A percentile compares a stretch with the other conserved stretches of the same genome.
These are phyloP conservation scores for Zootermopsis nevadensis DNA, from an alignment of 2,888 invertebrate genomes.

Conservation along the genomic window DNA sequence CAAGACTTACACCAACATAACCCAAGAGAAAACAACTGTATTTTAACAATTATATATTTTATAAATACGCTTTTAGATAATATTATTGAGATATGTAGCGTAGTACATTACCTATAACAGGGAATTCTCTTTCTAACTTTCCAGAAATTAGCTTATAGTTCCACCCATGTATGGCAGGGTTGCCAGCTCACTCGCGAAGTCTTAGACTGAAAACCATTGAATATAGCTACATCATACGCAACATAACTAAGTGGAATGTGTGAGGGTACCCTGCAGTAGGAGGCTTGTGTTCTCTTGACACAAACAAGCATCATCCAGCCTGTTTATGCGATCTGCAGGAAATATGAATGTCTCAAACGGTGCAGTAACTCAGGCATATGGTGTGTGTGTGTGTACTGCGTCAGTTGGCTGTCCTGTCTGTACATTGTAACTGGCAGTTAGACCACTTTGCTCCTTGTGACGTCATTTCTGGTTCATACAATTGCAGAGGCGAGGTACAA, in stretches of 20 bases:
- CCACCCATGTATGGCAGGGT: neutral
- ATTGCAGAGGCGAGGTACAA: neutral
- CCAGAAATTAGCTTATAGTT: neutral
- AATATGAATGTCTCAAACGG: neutral
- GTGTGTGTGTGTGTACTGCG: neutral
- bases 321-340: slow-evolving; percentile 3
- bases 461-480: neutral
- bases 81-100: neutral
- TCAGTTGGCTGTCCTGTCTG: neutral
- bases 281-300: neutral
- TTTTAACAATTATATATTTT: too few relatives aligned
- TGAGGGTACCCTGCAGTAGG: neutral
- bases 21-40: too few relatives aligned
- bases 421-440: neutral
- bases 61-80: neutral
- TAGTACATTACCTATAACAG: neutral
- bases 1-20: too few relatives aligned
- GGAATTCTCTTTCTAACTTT: neutral
- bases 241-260: neutral
- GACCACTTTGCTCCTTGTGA: neutral
- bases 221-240: neutral
- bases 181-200: neutral
- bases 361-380: neutral
- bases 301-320: neutral
- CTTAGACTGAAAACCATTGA: neutral